A percentile compares a stretch with the other conserved stretches of the same genome.
Evolutionary conservation across 1,140 invertebrate species (phyloP).

Genomic region (Amyelois transitella): DNA sequence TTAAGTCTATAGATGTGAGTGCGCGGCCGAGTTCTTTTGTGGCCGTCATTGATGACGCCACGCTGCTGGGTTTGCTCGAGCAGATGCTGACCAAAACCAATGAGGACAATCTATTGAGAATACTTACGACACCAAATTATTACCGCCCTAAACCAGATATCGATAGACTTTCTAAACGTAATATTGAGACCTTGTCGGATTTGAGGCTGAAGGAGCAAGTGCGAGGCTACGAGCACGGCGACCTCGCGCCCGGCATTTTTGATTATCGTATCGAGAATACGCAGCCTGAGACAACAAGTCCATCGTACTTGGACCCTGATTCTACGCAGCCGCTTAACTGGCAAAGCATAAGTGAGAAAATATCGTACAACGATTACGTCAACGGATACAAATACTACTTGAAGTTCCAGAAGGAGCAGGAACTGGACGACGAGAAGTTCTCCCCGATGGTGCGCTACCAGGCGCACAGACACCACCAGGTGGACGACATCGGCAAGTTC

Average conservation of each 20-base stretch:
- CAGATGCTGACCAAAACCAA: conserved; percentile 36
- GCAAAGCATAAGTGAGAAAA: conserved; percentile 41
- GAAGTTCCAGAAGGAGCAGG: conserved; percentile 50
- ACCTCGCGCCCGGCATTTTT: conserved; percentile 12
- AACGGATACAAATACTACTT: conserved; percentile 62
- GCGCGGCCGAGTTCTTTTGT: neutral
- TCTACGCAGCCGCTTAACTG: conserved; percentile 12
- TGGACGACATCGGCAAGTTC: conserved; percentile 64
- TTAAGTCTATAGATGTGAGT: neutral
- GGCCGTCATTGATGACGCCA: neutral
- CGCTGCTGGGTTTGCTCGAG: conserved; percentile 17
- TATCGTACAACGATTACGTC: conserved; percentile 52
- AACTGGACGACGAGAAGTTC: conserved; percentile 41
- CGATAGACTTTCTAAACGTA: conserved; percentile 15
- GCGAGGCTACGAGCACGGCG: conserved; percentile 15
- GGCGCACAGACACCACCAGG: conserved; percentile 58
- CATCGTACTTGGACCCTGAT: neutral
- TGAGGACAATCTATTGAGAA: conserved; percentile 29
- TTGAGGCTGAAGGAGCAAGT: conserved; percentile 17
- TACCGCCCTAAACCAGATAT: neutral
- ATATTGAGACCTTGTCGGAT: conserved; percentile 15
- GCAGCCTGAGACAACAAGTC: neutral
- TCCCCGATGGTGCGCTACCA: conserved; percentile 53
- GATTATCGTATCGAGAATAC: neutral
- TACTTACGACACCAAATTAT: conserved; percentile 19